A percentile compares a stretch with the other conserved stretches of the same genome.
These are phyloP conservation scores for Laterallus jamaicensis DNA, from an alignment of 2,113 vertebrate species.

Conservation along the genomic window DNA sequence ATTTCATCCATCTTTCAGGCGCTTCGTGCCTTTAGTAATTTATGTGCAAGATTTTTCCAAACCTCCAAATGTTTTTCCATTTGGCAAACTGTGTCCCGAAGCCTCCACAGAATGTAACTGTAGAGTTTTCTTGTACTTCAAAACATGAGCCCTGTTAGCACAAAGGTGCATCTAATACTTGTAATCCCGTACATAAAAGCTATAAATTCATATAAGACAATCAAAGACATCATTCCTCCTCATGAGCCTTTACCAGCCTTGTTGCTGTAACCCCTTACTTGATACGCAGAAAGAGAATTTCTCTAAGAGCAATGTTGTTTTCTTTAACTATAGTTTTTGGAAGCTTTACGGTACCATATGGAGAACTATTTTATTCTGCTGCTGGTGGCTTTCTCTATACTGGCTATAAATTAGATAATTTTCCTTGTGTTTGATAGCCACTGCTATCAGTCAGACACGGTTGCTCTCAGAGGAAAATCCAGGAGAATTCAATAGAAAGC, in stretches of 20 bases:
- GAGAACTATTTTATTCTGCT: constrained; percentile 76
- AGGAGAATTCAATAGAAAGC: neutral
- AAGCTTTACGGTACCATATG: constrained; percentile 75
- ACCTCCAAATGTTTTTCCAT: constrained; percentile 87
- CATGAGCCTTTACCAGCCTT: neutral
- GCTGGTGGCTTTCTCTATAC: constrained; percentile 71
- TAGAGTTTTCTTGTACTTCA: constrained; percentile 74
- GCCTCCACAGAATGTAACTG: constrained; percentile 77
- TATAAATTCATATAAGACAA: constrained; percentile 37
- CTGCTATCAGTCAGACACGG: constrained; percentile 25
- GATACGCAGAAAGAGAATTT: neutral
- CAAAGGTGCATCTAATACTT: constrained; percentile 63
- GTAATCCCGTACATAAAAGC: constrained; percentile 53
- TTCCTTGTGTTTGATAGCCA: constrained; percentile 68
- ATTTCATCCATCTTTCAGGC: constrained; percentile 82
- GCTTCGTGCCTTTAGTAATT: constrained; percentile 82
- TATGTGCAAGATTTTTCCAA: constrained; percentile 87
- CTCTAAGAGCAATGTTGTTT: neutral
- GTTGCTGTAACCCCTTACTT: neutral
- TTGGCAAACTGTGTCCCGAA: constrained; percentile 79
- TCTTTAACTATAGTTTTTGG: constrained; percentile 74
- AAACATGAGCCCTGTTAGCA: constrained; percentile 72
- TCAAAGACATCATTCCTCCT: neutral
- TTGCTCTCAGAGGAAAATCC: constrained; percentile 3
- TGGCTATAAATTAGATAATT: constrained; percentile 71